Conservation (phyloP, 92 coral and sea anemone species). For the Actinernus sp. region DNA sequence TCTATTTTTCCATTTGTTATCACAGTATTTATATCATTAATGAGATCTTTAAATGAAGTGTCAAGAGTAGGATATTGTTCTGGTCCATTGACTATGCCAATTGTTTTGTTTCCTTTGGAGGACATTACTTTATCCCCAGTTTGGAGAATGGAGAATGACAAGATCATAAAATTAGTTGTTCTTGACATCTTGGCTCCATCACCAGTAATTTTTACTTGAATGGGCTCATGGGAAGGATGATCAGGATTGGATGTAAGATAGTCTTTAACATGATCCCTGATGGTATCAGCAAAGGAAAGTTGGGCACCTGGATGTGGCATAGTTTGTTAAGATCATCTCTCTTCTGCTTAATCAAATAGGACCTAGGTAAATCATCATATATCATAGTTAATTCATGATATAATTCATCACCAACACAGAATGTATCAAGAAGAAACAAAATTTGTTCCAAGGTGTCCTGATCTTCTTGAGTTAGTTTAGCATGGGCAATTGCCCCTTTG, state of each 20-base stretch:
- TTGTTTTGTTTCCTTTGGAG: constrained; percentile 63
- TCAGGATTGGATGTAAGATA: constrained; percentile 12
- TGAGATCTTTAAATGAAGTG: constrained; percentile 18
- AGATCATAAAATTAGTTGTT: constrained; percentile 52
- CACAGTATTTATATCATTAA: too few relatives aligned
- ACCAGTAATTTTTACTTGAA: constrained; percentile 61
- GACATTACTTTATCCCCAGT: constrained; percentile 57
- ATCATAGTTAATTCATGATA: constrained; percentile 54
- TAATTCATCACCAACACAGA: constrained; percentile 62
- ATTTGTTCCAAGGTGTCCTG: constrained; percentile 11
- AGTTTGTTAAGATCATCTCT: constrained; percentile 37
- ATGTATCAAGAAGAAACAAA: constrained; percentile 36
- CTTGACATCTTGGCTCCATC: constrained; percentile 76
- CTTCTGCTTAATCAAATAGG: constrained; percentile 65
- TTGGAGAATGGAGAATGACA: constrained; percentile 63
- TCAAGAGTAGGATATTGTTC: too few relatives aligned
- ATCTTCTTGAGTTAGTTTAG: constrained; percentile 1
- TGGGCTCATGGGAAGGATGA: too few relatives aligned
- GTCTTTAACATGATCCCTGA: constrained; percentile 39
- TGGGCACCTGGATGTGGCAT: constrained; percentile 68
- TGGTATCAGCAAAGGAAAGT: constrained; percentile 31
- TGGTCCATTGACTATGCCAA: constrained; percentile 69
- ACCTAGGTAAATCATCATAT: constrained; percentile 43
- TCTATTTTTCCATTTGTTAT: not conserved
- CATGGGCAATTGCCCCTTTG: too few relatives aligned